phyloP scores from a whole-genome alignment of 2,888 invertebrate species.

The Yponomeuta plumbellus region DNA sequence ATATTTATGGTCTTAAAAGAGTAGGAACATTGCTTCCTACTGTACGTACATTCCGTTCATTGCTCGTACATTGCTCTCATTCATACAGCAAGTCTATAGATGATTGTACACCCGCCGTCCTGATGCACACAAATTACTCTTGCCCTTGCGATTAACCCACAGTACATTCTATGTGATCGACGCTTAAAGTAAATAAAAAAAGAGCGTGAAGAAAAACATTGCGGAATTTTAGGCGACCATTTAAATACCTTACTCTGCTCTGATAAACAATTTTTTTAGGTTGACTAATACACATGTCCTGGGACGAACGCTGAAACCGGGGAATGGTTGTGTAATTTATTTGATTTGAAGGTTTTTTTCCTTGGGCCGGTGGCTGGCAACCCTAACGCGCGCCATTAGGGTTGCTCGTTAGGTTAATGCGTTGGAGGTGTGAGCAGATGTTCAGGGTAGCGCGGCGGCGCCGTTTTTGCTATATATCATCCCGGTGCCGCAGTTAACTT shows the following conservation, averaged over 20 bases:
- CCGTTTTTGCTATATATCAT: constrained; percentile 67
- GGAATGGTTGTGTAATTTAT: constrained; percentile 55
- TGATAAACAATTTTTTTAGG: constrained; percentile 58
- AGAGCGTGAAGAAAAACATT: neutral
- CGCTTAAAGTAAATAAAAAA: neutral
- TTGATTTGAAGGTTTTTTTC: constrained; percentile 60
- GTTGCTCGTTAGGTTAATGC: constrained; percentile 72
- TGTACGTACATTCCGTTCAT: too few species aligned
- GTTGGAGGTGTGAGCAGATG: constrained; percentile 66
- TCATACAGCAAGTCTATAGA: too few species aligned
- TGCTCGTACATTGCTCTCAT: too few species aligned
- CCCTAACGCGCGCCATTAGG: constrained; percentile 67
- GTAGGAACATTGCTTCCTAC: too few species aligned
- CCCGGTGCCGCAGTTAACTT: constrained; percentile 38
- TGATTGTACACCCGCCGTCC: too few species aligned
- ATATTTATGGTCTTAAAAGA: too few species aligned
- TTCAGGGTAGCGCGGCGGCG: constrained; percentile 36
- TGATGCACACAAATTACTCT: constrained; percentile 20
- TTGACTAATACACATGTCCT: constrained; percentile 46
- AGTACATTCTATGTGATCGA: neutral
- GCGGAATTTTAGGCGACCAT: neutral
- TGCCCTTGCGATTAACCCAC: constrained; percentile 35
- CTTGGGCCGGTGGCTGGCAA: constrained; percentile 28
- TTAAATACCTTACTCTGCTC: neutral
- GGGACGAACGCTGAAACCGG: constrained; percentile 56